Conservation (phyloP, 2,113 vertebrate species). For the Spizaetus ornatus region DNA sequence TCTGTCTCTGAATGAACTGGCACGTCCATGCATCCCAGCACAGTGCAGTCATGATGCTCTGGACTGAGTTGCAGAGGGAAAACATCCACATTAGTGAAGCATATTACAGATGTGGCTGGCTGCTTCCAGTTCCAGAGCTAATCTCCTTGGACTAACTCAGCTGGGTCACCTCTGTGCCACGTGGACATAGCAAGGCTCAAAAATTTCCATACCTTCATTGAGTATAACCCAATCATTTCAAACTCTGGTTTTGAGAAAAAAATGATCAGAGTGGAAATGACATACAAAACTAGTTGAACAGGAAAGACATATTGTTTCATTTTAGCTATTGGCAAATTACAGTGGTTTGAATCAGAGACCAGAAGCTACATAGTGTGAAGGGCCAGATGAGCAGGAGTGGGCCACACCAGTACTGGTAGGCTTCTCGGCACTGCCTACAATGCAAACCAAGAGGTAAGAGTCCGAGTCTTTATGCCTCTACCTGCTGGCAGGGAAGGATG, state of each 20-base stretch:
- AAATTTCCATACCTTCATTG: fast-evolving
- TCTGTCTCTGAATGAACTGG: background rate
- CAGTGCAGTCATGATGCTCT: background rate
- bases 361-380: background rate
- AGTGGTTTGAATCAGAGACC: background rate
- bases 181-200: background rate
- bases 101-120: background rate
- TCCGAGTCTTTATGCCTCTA: background rate
- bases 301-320: background rate
- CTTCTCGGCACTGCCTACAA: background rate
- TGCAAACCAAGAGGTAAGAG: background rate
- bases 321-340: background rate
- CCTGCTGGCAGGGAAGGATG: background rate
- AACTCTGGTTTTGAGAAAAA: background rate
- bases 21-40: background rate
- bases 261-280: background rate
- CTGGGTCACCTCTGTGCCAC: background rate
- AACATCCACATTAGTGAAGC: background rate
- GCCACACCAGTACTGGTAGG: too few species aligned
- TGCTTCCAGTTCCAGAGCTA: background rate
- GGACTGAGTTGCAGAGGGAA: background rate
- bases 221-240: background rate
- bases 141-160: background rate
- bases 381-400: background rate
- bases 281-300: background rate